These are phyloP conservation scores for Ditula angustiorana DNA, from an alignment of 2,888 invertebrate genomes.

Conservation along the genomic window DNA sequence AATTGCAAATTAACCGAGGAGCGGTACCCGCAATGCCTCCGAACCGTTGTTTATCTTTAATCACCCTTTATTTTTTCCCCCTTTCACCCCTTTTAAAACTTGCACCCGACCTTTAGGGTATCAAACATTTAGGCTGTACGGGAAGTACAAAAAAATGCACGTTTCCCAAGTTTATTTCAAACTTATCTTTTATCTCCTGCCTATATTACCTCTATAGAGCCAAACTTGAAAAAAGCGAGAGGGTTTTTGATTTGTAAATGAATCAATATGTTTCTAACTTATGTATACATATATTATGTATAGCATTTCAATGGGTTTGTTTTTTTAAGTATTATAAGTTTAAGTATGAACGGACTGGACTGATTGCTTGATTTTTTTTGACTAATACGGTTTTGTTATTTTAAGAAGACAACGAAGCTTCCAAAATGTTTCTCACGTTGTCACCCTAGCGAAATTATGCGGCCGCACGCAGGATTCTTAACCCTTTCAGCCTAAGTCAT, in stretches of 20 bases:
- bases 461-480: constrained; percentile 79
- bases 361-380: not conserved
- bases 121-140: constrained; percentile 66
- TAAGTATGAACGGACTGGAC: too few relatives aligned
- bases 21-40: constrained; percentile 59
- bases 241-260: too few relatives aligned
- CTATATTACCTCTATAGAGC: too few relatives aligned
- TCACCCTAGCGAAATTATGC: constrained; percentile 78
- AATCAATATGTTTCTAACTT: too few relatives aligned
- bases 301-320: too few relatives aligned
- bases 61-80: constrained; percentile 77
- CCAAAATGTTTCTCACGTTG: constrained; percentile 53
- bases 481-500: constrained; percentile 80
- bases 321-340: too few relatives aligned
- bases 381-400: not conserved
- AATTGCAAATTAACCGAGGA: constrained; percentile 76
- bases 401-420: constrained; percentile 7
- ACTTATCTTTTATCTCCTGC: too few relatives aligned
- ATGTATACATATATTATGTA: too few relatives aligned
- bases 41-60: constrained; percentile 81
- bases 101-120: constrained; percentile 67
- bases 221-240: too few relatives aligned
- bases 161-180: too few relatives aligned
- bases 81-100: constrained; percentile 66
- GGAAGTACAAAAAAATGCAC: constrained; percentile 58